Base-by-base conservation (phyloP, 2,888 invertebrate genomes). In the Melieria crassipennis region DNA sequence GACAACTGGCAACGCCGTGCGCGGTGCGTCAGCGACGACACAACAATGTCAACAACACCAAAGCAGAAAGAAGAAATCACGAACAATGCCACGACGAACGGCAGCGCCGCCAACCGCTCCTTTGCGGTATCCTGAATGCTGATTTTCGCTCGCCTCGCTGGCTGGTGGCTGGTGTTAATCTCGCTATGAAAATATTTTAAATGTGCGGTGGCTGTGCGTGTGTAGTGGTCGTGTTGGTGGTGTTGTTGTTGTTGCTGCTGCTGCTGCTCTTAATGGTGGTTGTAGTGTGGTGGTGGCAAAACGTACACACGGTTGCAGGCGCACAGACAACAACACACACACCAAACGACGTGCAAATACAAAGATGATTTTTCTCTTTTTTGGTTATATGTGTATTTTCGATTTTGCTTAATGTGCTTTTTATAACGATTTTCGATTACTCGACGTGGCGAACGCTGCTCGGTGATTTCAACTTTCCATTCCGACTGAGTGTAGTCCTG, bases 401-500 rank as follows among this genome's bases (percentile, higher is more conserved):
- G 56, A 48, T 50, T 64, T 42, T 43, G 48, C 13, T 61, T 63
- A 52, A 16, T 66, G 30, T 63, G 60, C 57, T 47, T 63, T 68
- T 63, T n/a, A 56, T 48, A 30, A 30, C 30, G 62, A 64, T 62
- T 65, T 56, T 63, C 57, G 55, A 52, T 61, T 70, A 30, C 30
- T 30, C 30, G 30, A 30, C 30, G 30, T 30, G 30, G 30, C 30
- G 30, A 30, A 46, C 69, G 56, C 30, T 66, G 62, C 61, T 71
- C 65, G 43, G 55, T 66, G 62, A 65, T 81, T 82, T 80, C 80
- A 80, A 80, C 80, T 81, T 30, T 82, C 76, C 79, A 81, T 81
- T 83, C 81, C 81, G 82, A 82, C 82, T 83, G 83, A 83, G 83
- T 82, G 83, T 82, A 83, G 83, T 82, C 82, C 80, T n/a, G 16